Conservation (phyloP, 2,888 invertebrate species). For the Drosophila leonis region DNA sequence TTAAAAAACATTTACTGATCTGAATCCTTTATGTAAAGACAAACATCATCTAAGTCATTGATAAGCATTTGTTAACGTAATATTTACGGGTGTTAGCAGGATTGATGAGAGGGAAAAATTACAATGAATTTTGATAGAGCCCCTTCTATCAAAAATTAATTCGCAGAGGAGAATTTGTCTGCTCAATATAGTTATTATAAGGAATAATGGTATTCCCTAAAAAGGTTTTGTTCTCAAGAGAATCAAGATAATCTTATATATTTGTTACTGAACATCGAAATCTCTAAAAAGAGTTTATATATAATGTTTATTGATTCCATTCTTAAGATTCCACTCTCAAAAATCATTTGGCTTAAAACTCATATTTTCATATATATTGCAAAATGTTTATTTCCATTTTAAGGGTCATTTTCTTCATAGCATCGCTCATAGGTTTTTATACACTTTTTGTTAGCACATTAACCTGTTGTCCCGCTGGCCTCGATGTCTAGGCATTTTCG, state of each 20-base stretch:
- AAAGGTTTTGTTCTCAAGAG: background rate
- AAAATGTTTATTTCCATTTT: constrained; percentile 1
- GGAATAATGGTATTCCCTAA: background rate
- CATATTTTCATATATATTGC: background rate
- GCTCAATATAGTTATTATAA: background rate
- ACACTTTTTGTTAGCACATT: constrained; percentile 41
- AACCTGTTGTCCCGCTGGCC: constrained; percentile 63
- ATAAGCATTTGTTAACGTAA: too few species aligned
- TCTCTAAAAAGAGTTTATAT: background rate
- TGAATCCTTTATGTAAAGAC: too few species aligned
- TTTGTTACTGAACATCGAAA: too few species aligned
- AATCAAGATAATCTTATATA: too few species aligned
- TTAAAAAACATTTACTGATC: too few species aligned
- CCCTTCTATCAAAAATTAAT: too few species aligned
- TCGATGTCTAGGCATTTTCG: constrained; percentile 26
- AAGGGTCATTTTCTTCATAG: constrained; percentile 3
- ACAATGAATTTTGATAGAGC: too few species aligned
- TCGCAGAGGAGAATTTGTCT: too few species aligned
- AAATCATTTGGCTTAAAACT: background rate
- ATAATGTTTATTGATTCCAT: too few species aligned
- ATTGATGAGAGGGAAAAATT: too few species aligned
- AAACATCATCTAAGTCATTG: too few species aligned
- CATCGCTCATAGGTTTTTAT: constrained; percentile 27
- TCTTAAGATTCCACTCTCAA: background rate
- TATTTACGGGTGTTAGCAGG: too few species aligned